Evolutionary conservation across 2,113 vertebrate species (phyloP), one percentile per base, ranked within the genome.

Genomic region (Chauna torquata): DNA sequence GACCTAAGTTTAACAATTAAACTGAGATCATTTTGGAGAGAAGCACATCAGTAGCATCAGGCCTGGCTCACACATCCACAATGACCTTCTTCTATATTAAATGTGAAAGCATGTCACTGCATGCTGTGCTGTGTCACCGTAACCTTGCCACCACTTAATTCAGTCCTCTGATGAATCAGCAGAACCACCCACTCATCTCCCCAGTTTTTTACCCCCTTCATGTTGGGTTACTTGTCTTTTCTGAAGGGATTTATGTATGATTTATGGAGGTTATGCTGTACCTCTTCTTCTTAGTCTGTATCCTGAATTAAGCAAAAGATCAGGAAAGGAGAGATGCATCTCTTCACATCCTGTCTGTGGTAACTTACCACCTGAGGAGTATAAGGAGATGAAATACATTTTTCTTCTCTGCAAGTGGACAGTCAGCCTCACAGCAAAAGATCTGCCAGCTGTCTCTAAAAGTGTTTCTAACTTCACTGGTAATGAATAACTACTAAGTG

Each of bases 281-380:
- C 14, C 38, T 42, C 58, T 94, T 97, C 64, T 86, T 65, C 81
- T 86, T 66, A 49, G 17, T 66, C 90, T 94, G 45, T 54, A 91
- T 74, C 66, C 82, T 47, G 82, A 52, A 70, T 84, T 91, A 90
- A 86, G 57, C 15, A 85, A 96, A 96, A 95, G 94, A 95, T 91
- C 88, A 97, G 59, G 62, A 91, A 85, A 88, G 65, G 15, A 83
- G 50, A 82, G n/a, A 83, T 84, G 69, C 23, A 19, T 59, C 30
- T 88, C 68, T 77, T 94, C 79, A 66, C 44, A 93, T 97, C 69
- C 54, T 90, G n/a, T 72, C 96, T 30, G 90, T 57, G 83, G 69
- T 64, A 90, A 84, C 76, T 59, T 32, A 84, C 69, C 70, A 74
- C 91, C 94, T 64, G 82, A 86, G 59, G 45, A 88, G 76, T 71